Evolutionary conservation across 2,797 vertebrate genomes (phyloP).

Genomic region (Geotrypetes seraphini): DNA sequence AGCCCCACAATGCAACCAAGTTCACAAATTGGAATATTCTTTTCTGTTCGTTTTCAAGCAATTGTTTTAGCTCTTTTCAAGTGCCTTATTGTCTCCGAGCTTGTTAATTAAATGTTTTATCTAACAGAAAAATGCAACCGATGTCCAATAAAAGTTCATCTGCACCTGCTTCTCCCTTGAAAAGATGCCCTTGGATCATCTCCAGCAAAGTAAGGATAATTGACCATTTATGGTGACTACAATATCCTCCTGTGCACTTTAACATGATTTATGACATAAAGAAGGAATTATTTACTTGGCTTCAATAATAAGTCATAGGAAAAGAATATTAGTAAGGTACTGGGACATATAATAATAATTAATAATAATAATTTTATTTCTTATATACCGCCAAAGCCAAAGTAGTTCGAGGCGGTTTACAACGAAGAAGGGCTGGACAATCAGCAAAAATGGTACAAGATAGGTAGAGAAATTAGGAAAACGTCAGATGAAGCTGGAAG

Average conservation of each 20-base stretch:
- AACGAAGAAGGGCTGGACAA: too few relatives aligned
- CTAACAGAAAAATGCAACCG: slow-evolving; percentile 22
- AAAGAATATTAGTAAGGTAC: too few relatives aligned
- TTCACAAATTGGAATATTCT: slow-evolving; percentile 50
- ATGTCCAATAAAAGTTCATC: slow-evolving; percentile 65
- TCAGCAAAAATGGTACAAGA: too few relatives aligned
- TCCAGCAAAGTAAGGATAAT: slow-evolving; percentile 61
- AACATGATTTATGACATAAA: slow-evolving; percentile 30
- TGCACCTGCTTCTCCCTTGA: slow-evolving; percentile 61
- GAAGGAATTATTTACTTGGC: too few relatives aligned
- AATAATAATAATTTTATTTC: too few relatives aligned
- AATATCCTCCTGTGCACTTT: slow-evolving; percentile 53
- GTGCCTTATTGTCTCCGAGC: slow-evolving; percentile 53
- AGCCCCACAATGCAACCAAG: slow-evolving; percentile 47
- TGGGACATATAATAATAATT: too few relatives aligned
- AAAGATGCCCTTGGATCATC: slow-evolving; percentile 73
- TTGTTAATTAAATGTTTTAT: slow-evolving; percentile 68
- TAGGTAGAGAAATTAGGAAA: too few relatives aligned
- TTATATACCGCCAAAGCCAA: too few relatives aligned
- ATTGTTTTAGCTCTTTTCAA: slow-evolving; percentile 62
- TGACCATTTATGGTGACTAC: slow-evolving; percentile 43
- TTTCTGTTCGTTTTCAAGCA: slow-evolving; percentile 51
- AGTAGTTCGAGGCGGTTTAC: too few relatives aligned
- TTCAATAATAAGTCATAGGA: too few relatives aligned
- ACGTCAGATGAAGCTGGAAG: too few relatives aligned